Percentiles rank a stretch among this genome's conserved stretches.
phyloP scores from a whole-genome alignment of 2,113 vertebrate genomes.

The Canis aureus region DNA sequence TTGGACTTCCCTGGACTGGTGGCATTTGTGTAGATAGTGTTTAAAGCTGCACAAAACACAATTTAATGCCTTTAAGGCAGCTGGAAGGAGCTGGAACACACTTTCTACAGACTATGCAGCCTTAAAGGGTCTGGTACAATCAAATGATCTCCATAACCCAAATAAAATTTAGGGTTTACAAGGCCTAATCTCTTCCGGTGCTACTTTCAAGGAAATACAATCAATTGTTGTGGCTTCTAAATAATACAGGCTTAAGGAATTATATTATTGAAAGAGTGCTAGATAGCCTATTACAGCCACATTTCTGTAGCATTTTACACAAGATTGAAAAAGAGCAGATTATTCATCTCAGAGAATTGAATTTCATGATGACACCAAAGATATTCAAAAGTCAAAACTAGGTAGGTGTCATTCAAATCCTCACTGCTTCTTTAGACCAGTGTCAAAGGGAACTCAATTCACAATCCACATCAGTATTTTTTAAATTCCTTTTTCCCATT shows the following conservation, averaged over 20 bases:
- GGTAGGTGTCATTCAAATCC: background rate
- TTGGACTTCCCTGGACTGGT: background rate
- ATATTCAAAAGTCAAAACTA: slow-evolving; percentile 12
- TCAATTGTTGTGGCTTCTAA: background rate
- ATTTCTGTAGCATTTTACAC: background rate
- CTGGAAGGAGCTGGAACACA: background rate
- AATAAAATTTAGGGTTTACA: background rate
- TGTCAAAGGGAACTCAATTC: background rate
- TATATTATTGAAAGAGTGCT: background rate
- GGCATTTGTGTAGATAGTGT: background rate
- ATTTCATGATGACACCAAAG: background rate
- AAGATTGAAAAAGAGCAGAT: background rate
- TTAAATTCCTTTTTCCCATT: background rate
- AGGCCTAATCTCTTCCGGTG: background rate
- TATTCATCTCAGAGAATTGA: background rate
- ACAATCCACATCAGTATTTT: background rate
- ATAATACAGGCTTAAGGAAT: background rate
- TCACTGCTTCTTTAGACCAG: background rate
- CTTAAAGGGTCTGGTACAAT: background rate
- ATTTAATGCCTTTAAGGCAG: background rate
- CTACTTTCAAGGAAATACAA: background rate
- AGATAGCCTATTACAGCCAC: background rate
- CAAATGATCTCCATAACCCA: background rate
- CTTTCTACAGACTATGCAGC: background rate
- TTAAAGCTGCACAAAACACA: background rate